phyloP scores from a whole-genome alignment of 2,888 invertebrate genomes.

The Petrolisthes manimaculis region DNA sequence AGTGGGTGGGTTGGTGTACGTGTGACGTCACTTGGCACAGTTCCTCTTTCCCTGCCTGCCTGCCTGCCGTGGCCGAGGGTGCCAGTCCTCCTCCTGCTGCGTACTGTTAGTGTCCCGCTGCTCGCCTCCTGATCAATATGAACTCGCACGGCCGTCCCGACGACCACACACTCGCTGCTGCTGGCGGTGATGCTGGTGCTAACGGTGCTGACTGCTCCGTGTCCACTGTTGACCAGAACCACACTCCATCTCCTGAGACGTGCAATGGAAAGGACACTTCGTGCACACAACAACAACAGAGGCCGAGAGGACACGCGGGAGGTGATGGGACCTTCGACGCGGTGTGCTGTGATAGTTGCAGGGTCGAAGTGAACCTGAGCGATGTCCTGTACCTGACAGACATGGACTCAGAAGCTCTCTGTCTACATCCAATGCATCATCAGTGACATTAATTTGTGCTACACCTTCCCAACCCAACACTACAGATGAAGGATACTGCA shows the following conservation, averaged over 20 bases:
- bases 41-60: background rate
- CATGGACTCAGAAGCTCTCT: constrained; percentile 58
- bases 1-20: background rate
- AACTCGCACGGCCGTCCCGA: constrained; percentile 22
- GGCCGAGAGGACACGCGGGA: too few relatives aligned
- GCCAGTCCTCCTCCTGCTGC: constrained; percentile 24
- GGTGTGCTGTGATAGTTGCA: background rate
- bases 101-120: background rate
- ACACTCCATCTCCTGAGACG: background rate
- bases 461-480: too few relatives aligned
- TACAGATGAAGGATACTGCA: too few relatives aligned
- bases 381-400: constrained; percentile 56
- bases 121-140: constrained; percentile 39
- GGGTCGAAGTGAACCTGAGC: background rate
- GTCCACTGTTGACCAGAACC: background rate
- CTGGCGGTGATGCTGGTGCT: background rate
- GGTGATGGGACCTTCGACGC: too few relatives aligned
- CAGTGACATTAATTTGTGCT: background rate
- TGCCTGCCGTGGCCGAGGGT: background rate
- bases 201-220: background rate
- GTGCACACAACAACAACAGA: background rate
- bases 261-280: background rate
- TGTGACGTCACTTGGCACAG: constrained; percentile 47
- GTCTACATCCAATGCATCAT: constrained; percentile 42
- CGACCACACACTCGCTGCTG: constrained; percentile 4